Conservation (phyloP, 1,140 invertebrate genomes). For the Antheraea mylitta region DNA sequence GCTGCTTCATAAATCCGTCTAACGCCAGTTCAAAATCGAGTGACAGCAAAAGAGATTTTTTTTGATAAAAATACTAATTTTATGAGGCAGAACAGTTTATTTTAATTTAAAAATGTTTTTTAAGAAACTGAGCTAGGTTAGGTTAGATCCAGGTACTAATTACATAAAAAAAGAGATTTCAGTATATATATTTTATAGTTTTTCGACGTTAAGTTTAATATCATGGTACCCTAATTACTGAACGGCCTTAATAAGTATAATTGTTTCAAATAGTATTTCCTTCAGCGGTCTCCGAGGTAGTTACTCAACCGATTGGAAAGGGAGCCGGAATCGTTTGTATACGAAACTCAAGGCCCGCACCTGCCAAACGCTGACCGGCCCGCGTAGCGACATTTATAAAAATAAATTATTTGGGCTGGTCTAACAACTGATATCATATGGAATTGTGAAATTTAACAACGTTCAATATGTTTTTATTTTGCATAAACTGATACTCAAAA, state of each 20-base stretch:
- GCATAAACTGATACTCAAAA: not conserved
- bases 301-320: slow-evolving; percentile 66
- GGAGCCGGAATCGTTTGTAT: slow-evolving; percentile 56
- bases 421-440: slow-evolving; percentile 16
- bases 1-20: too few relatives aligned
- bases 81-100: too few relatives aligned
- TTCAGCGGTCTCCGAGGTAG: slow-evolving; percentile 23
- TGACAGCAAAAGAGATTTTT: too few relatives aligned
- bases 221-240: slow-evolving; percentile 18
- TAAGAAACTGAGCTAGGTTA: too few relatives aligned
- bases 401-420: slow-evolving; percentile 26
- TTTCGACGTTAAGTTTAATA: not conserved
- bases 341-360: slow-evolving; percentile 53
- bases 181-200: too few relatives aligned
- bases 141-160: too few relatives aligned
- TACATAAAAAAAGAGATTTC: too few relatives aligned
- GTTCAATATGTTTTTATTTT: not conserved
- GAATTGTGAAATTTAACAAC: slow-evolving; percentile 15
- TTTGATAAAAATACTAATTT: too few relatives aligned
- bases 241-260: slow-evolving; percentile 24
- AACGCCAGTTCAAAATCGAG: too few relatives aligned
- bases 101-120: too few relatives aligned
- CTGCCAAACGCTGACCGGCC: slow-evolving; percentile 21
- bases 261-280: slow-evolving; percentile 43
- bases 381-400: slow-evolving; percentile 39